Base-by-base conservation (phyloP, 2,888 invertebrate genomes). In the Hipparchia semele region DNA sequence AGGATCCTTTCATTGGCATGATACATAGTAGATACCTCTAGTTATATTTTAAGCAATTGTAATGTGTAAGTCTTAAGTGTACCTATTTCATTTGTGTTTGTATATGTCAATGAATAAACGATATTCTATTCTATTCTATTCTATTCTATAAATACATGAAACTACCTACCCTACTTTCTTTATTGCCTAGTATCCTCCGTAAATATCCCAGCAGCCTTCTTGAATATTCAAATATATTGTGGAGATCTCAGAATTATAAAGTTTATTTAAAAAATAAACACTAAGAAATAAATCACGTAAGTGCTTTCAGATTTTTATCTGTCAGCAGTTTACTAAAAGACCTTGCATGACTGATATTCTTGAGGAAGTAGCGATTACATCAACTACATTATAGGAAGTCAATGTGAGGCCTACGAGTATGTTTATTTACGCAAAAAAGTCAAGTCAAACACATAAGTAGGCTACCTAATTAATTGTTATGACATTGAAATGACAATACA, bases 281-380 rank as follows among this genome's bases (percentile, higher is more conserved):
- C n/a, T 23, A 23, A 54, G 6, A 12, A 54, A 54, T 54, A 54
- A n/a, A n/a, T n/a, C 2, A 54, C 54, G 6, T 12, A 12, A 0
- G 12, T 54, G 12, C n/a, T 3, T 54, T 54, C 54, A 4, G 54
- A 54, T 54, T 54, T 23, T n/a, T 54, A 12, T 39, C 2, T 39
- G 10, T 60, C 60, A 39, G 5, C 33, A 60, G 39, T 33, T 12
- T 39, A 60, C 7, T 61, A 61, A 61, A 46, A 61, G 61, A 62
- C 62, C 60, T 60, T 60, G 60, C 6, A 62, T 46, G 13, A 46
- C 62, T n/a, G 62, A n/a, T 46, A 49, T 62, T 62, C 12, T 62
- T 13, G 45, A 46, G n/a, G 61, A 61, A 61, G 61, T 60, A 61
- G 49, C 13, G 7, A 62, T 49, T 62, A 5, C 62, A 62, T 62